Base-by-base conservation (phyloP, 2,113 vertebrate species). In the Arizona elegans region DNA sequence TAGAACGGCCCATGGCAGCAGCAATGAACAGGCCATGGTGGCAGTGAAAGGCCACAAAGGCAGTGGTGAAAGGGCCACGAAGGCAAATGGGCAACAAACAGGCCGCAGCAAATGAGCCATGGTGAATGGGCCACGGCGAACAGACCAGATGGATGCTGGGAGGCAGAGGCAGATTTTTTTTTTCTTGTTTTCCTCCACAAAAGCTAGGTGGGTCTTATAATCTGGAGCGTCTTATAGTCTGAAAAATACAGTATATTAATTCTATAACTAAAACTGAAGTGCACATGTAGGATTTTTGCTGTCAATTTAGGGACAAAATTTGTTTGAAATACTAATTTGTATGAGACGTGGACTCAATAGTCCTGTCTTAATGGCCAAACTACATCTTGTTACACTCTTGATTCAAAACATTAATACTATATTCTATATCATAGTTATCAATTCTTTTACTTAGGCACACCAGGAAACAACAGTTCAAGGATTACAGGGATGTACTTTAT, bases 301-400 rank as follows among this genome's bases (percentile, higher is more conserved):
- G 50, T 65, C 53, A 87, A 59, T 94, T 87, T 24, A 55, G 62
- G 91, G 26, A 50, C 65, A 52, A 58, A 58, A 43, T 58, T 54
- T 88, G 2, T 55, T 38, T 55, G 29, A 52, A 85, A 5, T 6
- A 89, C 88, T 89, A 88, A 75, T 94, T 53, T 91, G 92, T 91
- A 3, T 92, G 91, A 91, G 95, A 96, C 88, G 65, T 94, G 81
- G 93, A 96, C 91, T 95, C 33, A 1, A 58, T 92, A 95, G 94
- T 81, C 93, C 91, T 92, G 17, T 91, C 89, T 91, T 93, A 94
- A 94, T 38, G 8, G 26, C 15, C 59, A 50, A 52, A 21, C 43
- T 70, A 33, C 24, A 58, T 43, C n/a, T 59, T 89, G 12, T 43
- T 43, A 56, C 23, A 26, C 58, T 26, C 15, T 4, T 65, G 43